Evolutionary conservation across 2,113 vertebrate genomes (phyloP), one percentile per base, ranked within the genome.

Genomic region (Ovibos moschatus): DNA sequence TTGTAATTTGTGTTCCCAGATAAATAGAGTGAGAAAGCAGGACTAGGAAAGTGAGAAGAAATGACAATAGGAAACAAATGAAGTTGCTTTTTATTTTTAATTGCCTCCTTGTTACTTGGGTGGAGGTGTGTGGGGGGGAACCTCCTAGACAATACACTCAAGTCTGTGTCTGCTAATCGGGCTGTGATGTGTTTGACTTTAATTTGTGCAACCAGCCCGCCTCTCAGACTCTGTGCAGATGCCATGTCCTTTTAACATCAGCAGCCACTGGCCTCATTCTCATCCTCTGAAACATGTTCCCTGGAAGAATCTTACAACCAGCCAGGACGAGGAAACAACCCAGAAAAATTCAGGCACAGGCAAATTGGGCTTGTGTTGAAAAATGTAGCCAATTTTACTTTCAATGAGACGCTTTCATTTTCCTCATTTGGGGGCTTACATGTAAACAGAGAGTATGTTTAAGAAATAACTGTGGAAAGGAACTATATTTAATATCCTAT

Each of bases 231-330:
- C 98, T 98, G 98, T 99, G 99, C 99, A 99, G 98, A 99, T 99
- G 99, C 99, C 99, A 99, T 97, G 99, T 99, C 99, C 99, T 99
- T 99, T 99, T 99, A 99, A 98, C 98, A 99, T 99, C 99, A 99
- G 99, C 99, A 99, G 99, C 99, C 99, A 98, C 99, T 99, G 99
- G 99, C 99, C 99, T 99, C 99, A 99, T 99, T 99, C 98, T 98
- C 96, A 91, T 95, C 98, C 96, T 98, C 96, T n/a, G 97, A 96
- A 98, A 98, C 98, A 87, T 58, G 97, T 95, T 99, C 98, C 97
- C 97, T 67, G 98, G 97, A 89, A 99, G 98, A 33, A 98, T 96
- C 97, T 74, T 83, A 58, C 94, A 96, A 97, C 96, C 86, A 94
- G 88, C 97, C 95, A 62, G 95, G 50, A 67, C 17, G n/a, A 40